Conservation (phyloP, 2,113 vertebrate genomes). For the Narcine bancroftii region DNA sequence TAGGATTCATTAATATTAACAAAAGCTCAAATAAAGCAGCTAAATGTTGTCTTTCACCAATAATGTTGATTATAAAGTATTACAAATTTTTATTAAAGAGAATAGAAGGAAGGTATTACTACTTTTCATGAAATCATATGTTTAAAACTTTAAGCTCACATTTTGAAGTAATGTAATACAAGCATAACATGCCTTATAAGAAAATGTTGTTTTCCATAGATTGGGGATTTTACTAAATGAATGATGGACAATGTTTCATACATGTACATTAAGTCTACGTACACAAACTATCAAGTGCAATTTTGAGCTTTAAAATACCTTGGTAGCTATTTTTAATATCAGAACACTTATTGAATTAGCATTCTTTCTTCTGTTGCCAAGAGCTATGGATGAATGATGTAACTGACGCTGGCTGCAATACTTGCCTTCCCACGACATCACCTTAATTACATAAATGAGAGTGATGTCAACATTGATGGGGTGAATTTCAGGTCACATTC, state of each 20-base stretch:
- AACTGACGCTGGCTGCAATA: background rate
- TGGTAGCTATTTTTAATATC: background rate
- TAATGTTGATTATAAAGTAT: background rate
- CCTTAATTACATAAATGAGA: constrained; percentile 26
- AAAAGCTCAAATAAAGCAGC: background rate
- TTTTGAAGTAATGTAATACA: background rate
- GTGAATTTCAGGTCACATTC: constrained; percentile 22
- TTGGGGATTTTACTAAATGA: background rate
- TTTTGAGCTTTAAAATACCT: background rate
- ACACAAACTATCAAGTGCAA: background rate
- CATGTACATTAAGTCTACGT: background rate
- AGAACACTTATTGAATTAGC: background rate
- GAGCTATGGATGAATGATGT: constrained; percentile 1
- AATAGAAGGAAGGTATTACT: background rate
- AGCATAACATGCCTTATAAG: background rate
- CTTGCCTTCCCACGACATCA: constrained; percentile 22
- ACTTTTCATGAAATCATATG: background rate
- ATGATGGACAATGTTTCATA: background rate
- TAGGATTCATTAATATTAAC: background rate
- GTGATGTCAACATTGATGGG: constrained; percentile 6
- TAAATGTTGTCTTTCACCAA: background rate
- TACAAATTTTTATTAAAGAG: background rate
- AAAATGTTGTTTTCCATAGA: background rate
- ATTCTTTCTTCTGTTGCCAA: background rate
- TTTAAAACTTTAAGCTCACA: background rate